Evolutionary conservation across 2,888 invertebrate species (phyloP).

Genomic region (Criorhina ranunculi): DNA sequence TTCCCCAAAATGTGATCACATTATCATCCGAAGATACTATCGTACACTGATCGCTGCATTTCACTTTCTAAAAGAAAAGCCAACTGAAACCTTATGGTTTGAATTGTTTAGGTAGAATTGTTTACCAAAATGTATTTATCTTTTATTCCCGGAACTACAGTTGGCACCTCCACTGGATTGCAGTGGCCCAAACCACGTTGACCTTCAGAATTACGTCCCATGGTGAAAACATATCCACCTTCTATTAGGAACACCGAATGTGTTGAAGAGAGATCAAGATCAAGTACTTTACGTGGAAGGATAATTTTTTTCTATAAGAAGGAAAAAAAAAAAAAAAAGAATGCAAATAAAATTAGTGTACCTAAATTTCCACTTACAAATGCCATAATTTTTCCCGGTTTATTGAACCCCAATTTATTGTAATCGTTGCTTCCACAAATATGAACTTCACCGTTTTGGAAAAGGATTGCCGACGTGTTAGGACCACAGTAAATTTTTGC

Average conservation of each 20-base stretch:
- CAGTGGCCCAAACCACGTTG: constrained; percentile 86
- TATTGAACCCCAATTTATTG: constrained; percentile 88
- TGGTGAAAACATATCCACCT: constrained; percentile 87
- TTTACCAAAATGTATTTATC: constrained; percentile 82
- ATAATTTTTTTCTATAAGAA: constrained; percentile 84
- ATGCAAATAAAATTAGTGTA: neutral
- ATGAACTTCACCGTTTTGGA: constrained; percentile 86
- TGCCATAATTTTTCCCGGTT: constrained; percentile 81
- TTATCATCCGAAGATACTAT: constrained; percentile 88
- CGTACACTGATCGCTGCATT: constrained; percentile 88
- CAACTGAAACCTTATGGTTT: neutral
- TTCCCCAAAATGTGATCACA: constrained; percentile 90
- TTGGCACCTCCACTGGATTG: constrained; percentile 79
- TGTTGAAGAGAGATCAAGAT: constrained; percentile 86
- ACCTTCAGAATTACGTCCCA: constrained; percentile 88
- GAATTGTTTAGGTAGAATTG: neutral
- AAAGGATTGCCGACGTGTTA: constrained; percentile 87
- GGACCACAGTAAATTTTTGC: constrained; percentile 87
- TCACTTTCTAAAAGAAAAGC: constrained; percentile 85
- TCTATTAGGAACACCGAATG: constrained; percentile 88
- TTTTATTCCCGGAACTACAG: constrained; percentile 81
- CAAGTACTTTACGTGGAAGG: constrained; percentile 86
- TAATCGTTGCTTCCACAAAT: constrained; percentile 88
- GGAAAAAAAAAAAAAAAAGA: constrained; percentile 77
- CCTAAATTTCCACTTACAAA: constrained; percentile 79